Base-by-base conservation (phyloP, 2,113 vertebrate species). In the Paedocypris sp. region DNA sequence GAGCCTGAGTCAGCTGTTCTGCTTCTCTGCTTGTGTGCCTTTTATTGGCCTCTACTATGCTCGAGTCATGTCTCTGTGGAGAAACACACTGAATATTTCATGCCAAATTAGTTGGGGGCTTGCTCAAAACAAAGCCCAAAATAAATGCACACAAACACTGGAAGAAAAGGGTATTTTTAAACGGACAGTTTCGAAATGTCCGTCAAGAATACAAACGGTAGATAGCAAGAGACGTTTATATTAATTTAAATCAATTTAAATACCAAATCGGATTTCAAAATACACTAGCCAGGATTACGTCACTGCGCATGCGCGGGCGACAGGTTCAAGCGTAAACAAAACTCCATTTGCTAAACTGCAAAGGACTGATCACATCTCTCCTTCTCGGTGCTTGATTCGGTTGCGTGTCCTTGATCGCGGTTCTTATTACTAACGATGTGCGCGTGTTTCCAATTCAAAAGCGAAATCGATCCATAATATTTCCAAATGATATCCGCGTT, bases 71-170 rank as follows among this genome's bases (percentile, higher is more conserved):
- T 42, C 35, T 33, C 26, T 20, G 28, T 42, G 43, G 35, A 47
- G 48, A 71, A 54, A 19, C 18, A 33, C 15, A 38, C 31, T 71
- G 18, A 64, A 71, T 60, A 49, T 67, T 71, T 64, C 67, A 71
- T 64, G 60, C 48, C 51, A 43, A 49, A n/a, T 23, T 45, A 41
- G 26, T 67, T 28, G 28, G 18, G 13, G 25, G 15, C 22, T 58
- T 58, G 43, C 23, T 28, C 36, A 3, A 13, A 41, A 7, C 51
- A 52, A 43, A 26, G 23, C 23, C 41, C 29, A 2, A 19, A 22
- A 9, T 29, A 28, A 23, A 28, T 56, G 23, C n/a, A 16, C 4
- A 8, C 19, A 3, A 39, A 18, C 25, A 18, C 36, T 26, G 2
- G 2, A 9, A 22, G 29, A 23, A 35, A 22, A 11, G 4, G 4